These are phyloP conservation scores for Merluccius polli DNA, from an alignment of 2,797 vertebrate species.

Conservation along the genomic window DNA sequence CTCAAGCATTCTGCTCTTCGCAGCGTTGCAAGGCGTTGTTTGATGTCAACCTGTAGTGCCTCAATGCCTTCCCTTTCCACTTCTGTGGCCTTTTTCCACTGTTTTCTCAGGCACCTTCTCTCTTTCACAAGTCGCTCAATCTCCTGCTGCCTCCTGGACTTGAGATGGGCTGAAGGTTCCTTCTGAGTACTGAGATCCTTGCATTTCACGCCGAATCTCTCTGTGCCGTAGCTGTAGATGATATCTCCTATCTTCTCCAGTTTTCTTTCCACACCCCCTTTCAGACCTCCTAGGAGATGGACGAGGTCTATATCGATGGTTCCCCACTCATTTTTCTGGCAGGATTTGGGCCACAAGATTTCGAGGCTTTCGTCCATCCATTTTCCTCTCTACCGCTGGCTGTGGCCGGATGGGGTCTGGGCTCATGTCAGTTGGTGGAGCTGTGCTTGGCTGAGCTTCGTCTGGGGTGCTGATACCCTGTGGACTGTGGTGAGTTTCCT, in stretches of 20 bases:
- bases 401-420: constrained; percentile 20
- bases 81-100: constrained; percentile 20
- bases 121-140: constrained; percentile 28
- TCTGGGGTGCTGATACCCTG: constrained; percentile 30
- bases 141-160: constrained; percentile 27
- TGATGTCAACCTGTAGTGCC: constrained; percentile 10
- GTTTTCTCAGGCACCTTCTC: constrained; percentile 17
- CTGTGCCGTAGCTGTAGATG: constrained; percentile 21
- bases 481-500: constrained; percentile 20
- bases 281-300: constrained; percentile 16
- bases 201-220: constrained; percentile 13
- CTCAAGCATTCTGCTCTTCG: constrained; percentile 19
- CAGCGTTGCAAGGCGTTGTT: constrained; percentile 8
- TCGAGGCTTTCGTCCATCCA: constrained; percentile 10
- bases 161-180: neutral
- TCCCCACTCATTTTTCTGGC: constrained; percentile 22
- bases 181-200: neutral
- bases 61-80: constrained; percentile 22
- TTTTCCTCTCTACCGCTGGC: constrained; percentile 15
- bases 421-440: constrained; percentile 2
- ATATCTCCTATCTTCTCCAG: constrained; percentile 25
- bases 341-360: constrained; percentile 30
- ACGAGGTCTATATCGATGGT: constrained; percentile 7
- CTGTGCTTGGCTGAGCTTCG: constrained; percentile 16
- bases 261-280: constrained; percentile 13